Percentiles rank a stretch among this genome's conserved stretches.
Conservation (phyloP, 2,113 vertebrate species). For the Pithys albifrons region DNA sequence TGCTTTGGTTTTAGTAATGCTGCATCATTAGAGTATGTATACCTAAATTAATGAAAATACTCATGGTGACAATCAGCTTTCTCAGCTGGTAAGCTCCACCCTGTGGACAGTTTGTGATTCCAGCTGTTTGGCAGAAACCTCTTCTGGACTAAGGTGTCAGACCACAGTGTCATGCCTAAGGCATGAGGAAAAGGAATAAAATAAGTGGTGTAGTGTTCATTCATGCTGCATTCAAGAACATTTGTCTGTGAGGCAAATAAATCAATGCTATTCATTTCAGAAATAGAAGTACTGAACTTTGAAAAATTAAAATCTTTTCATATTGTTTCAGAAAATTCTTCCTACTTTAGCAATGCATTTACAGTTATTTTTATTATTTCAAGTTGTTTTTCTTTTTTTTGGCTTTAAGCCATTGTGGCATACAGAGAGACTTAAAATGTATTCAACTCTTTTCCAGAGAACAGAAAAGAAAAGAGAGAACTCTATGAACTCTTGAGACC, state of each 20-base stretch:
- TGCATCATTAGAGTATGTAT: not conserved
- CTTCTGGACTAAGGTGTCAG: not conserved
- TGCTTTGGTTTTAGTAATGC: not conserved
- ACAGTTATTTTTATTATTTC: not conserved
- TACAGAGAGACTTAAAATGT: not conserved
- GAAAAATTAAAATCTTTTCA: not conserved
- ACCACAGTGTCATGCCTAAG: not conserved
- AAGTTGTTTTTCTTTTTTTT: not conserved
- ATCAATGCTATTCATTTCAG: not conserved
- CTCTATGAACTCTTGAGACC: not conserved
- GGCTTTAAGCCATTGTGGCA: not conserved
- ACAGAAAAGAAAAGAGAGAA: not conserved
- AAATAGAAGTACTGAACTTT: not conserved
- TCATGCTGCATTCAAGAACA: not conserved
- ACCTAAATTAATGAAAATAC: not conserved
- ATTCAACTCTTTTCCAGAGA: not conserved
- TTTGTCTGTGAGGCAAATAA: not conserved
- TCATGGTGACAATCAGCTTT: not conserved
- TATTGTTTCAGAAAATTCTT: not conserved
- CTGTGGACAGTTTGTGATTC: constrained; percentile 34
- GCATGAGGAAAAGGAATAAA: not conserved
- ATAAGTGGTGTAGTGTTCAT: not conserved
- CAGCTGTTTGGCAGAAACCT: not conserved
- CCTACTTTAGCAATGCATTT: not conserved
- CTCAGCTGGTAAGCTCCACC: constrained; percentile 49